Base-by-base conservation (phyloP, 1,140 invertebrate species). In the Antheraea pernyi region DNA sequence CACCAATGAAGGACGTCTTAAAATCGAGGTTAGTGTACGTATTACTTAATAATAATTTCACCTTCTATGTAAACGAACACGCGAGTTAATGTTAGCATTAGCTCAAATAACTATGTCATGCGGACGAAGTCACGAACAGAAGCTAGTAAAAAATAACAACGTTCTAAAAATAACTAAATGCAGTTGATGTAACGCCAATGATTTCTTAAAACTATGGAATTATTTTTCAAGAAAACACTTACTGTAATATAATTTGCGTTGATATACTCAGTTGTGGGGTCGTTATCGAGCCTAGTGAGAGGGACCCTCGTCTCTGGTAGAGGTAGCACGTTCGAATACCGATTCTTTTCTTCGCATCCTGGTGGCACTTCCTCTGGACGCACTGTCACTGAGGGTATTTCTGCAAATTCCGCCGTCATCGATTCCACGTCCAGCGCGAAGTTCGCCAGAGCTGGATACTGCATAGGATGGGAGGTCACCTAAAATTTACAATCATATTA, bases 321-420 rank as follows among this genome's bases (percentile, higher is more conserved):
- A 62, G 98, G 98, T 79, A 98, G 96, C 39, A 98, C 97, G 92
- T 99, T 99, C 58, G 97, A 97, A 92, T 97, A 99, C 77, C 98
- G 95, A 90, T 99, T 99, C 89, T 98, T 98, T 64, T 97, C 94
- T 82, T 98, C 98, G 59, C 96, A 97, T 0, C 97, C 97, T 0
- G 93, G 86, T 0, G 97, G 97, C 22, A 99, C 93, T 80, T 98
- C 97, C 74, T 97, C 97, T 68, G 95, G 95, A 61, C 95, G 94
- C 0, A 96, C 95, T 3, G 95, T 95, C 7, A 97, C 94, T 71
- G 95, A 95, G 0, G 97, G 97, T 70, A 98, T 96, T 78, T 95
- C 94, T 0, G 94, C 86, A 78, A 97, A 98, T 88, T 98, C 97
- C 19, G 96, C 96, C 53, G 94, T 94, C 48, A 98, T 95, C 5